A percentile compares a stretch with the other conserved stretches of the same genome.
Conservation (phyloP, 2,888 invertebrate genomes). For the Erynnis tages region DNA sequence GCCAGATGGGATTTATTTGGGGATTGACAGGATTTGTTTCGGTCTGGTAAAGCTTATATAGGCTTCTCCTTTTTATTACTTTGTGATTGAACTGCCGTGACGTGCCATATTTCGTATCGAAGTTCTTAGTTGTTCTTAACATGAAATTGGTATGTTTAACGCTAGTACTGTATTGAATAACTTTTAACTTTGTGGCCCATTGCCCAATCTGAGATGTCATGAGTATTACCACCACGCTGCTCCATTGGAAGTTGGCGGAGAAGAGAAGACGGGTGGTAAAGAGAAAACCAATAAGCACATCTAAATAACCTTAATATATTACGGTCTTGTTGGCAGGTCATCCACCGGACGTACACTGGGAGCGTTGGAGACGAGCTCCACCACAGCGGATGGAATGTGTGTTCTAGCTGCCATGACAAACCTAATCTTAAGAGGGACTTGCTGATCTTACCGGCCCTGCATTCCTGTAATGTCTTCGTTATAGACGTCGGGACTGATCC, state of each 20-base stretch:
- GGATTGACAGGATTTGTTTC: constrained; percentile 24
- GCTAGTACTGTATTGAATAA: no score
- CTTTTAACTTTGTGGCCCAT: no score
- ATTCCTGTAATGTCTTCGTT: constrained; percentile 91
- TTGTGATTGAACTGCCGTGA: no score
- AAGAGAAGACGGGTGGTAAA: no score
- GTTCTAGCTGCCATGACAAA: constrained; percentile 92
- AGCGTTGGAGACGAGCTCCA: constrained; percentile 93
- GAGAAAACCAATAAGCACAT: no score
- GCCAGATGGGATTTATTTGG: constrained; percentile 46
- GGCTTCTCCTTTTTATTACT: not conserved
- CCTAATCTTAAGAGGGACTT: constrained; percentile 85
- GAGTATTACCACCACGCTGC: no score
- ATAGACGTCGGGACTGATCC: constrained; percentile 90
- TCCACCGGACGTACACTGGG: constrained; percentile 91
- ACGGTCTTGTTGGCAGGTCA: constrained; percentile 82
- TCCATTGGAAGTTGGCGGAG: not conserved
- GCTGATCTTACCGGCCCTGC: constrained; percentile 90
- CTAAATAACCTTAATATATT: no score
- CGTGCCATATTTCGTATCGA: no score
- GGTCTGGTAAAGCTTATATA: not conserved
- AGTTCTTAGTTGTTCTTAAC: no score
- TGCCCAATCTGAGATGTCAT: no score
- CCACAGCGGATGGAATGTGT: constrained; percentile 98
- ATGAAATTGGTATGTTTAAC: no score